phyloP scores from a whole-genome alignment of 2,113 vertebrate genomes.

The Odontesthes bonariensis region DNA sequence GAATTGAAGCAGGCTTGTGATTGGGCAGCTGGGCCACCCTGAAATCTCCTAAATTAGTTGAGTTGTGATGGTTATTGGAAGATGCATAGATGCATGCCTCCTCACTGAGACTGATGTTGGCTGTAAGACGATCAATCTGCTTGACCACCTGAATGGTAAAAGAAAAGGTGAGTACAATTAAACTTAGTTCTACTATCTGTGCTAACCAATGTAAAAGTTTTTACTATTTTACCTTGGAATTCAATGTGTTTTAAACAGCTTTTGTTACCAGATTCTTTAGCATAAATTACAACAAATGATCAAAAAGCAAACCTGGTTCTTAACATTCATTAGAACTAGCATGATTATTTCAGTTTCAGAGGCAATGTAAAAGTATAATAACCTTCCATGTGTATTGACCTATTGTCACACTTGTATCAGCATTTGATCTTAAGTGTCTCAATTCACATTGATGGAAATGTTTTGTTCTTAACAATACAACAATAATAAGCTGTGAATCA shows the following conservation, averaged over 20 bases:
- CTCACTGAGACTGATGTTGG: conserved; percentile 76
- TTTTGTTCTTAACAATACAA: conserved; percentile 27
- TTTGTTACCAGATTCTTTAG: no score
- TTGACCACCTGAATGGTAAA: conserved; percentile 81
- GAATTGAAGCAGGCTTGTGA: conserved; percentile 34
- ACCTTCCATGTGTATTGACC: no score
- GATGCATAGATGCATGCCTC: conserved; percentile 42
- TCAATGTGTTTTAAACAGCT: no score
- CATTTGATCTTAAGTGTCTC: background rate
- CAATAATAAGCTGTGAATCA: conserved; percentile 48
- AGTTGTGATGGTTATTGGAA: conserved; percentile 40
- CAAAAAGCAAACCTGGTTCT: background rate
- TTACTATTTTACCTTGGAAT: no score
- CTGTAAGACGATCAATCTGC: conserved; percentile 84
- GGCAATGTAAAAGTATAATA: background rate
- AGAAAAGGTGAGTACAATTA: conserved; percentile 5
- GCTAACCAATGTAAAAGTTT: no score
- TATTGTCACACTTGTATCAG: background rate
- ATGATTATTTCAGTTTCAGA: no score
- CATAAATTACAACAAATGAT: background rate
- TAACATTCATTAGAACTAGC: no score
- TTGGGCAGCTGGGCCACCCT: conserved; percentile 28
- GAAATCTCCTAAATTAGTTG: conserved; percentile 42
- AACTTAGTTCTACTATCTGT: background rate
- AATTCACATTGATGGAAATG: background rate